A percentile compares a stretch with the other conserved stretches of the same genome.
phyloP scores from a whole-genome alignment of 2,888 invertebrate species.

The Acronicta leporina region DNA sequence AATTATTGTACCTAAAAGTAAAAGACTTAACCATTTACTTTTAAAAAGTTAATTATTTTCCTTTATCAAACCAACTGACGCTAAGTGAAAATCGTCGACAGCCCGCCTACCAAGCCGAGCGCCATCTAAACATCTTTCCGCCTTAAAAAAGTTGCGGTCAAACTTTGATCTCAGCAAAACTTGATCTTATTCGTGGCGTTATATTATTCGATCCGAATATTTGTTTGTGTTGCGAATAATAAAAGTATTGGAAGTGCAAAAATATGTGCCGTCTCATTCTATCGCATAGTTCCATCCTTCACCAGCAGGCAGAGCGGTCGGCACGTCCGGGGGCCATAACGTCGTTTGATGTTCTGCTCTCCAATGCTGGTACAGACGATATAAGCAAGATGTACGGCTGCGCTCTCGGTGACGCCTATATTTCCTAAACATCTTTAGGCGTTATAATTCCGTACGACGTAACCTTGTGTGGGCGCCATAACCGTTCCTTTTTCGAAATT shows the following conservation, averaged over 20 bases:
- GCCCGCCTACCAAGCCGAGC: constrained; percentile 36
- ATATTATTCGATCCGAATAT: constrained; percentile 76
- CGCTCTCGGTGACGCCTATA: constrained; percentile 88
- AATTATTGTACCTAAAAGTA: no score
- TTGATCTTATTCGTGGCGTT: constrained; percentile 63
- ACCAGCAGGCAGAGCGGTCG: constrained; percentile 73
- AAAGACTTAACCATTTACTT: no score
- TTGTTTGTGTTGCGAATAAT: constrained; percentile 83
- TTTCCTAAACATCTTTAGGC: constrained; percentile 88
- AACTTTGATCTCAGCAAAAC: constrained; percentile 66
- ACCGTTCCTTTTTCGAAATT: constrained; percentile 46
- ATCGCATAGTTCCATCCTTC: constrained; percentile 72
- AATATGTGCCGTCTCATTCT: constrained; percentile 72
- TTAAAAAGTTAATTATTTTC: constrained; percentile 28
- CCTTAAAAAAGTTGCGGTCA: constrained; percentile 58
- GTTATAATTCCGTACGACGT: constrained; percentile 81
- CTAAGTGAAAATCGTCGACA: constrained; percentile 35
- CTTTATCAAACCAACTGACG: constrained; percentile 34
- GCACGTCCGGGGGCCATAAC: constrained; percentile 88
- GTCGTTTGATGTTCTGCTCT: constrained; percentile 89
- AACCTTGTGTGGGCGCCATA: constrained; percentile 77
- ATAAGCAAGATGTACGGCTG: constrained; percentile 88
- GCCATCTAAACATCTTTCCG: constrained; percentile 24
- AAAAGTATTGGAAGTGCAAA: constrained; percentile 83
- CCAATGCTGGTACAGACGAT: constrained; percentile 87